Evolutionary conservation across 2,888 invertebrate species (phyloP).

Genomic region (Drosophila longiperda): DNA sequence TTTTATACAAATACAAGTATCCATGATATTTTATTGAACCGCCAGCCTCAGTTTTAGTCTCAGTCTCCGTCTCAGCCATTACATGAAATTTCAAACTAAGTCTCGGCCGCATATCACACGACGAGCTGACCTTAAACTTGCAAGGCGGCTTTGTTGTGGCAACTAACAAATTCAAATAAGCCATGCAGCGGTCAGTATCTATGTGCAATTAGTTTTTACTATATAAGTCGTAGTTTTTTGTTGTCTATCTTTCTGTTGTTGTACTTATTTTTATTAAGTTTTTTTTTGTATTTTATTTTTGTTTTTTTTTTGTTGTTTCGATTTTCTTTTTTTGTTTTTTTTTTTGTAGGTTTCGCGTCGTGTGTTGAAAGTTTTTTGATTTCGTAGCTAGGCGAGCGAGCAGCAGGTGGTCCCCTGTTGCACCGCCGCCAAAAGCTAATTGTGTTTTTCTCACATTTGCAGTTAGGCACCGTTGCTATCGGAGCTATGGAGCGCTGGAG

Average conservation of each 20-base stretch:
- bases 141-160: slow-evolving; percentile 72
- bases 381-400: slow-evolving; percentile 53
- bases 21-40: slow-evolving; percentile 62
- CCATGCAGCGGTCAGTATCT: slow-evolving; percentile 70
- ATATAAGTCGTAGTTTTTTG: slow-evolving; percentile 43
- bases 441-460: slow-evolving; percentile 82
- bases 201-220: slow-evolving; percentile 77
- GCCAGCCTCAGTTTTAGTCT: slow-evolving; percentile 26
- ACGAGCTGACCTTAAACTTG: slow-evolving; percentile 77
- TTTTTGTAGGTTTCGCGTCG: slow-evolving; percentile 45
- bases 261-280: slow-evolving; percentile 38
- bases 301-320: slow-evolving; percentile 11
- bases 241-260: slow-evolving; percentile 5
- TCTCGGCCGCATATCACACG: slow-evolving; percentile 58
- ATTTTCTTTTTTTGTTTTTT: slow-evolving; percentile 7
- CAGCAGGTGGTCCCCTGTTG: slow-evolving; percentile 74
- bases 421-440: slow-evolving; percentile 79
- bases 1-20: slow-evolving; percentile 22
- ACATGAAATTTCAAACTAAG: slow-evolving; percentile 44
- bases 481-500: slow-evolving; percentile 19
- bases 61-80: slow-evolving; percentile 17
- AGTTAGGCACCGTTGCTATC: slow-evolving; percentile 63
- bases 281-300: slow-evolving; percentile 14
- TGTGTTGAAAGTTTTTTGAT: slow-evolving; percentile 72
- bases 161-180: slow-evolving; percentile 59